A percentile compares a stretch with the other conserved stretches of the same genome.
Evolutionary conservation across 2,113 vertebrate genomes (phyloP).

Genomic region (Todiramphus saurophagus): DNA sequence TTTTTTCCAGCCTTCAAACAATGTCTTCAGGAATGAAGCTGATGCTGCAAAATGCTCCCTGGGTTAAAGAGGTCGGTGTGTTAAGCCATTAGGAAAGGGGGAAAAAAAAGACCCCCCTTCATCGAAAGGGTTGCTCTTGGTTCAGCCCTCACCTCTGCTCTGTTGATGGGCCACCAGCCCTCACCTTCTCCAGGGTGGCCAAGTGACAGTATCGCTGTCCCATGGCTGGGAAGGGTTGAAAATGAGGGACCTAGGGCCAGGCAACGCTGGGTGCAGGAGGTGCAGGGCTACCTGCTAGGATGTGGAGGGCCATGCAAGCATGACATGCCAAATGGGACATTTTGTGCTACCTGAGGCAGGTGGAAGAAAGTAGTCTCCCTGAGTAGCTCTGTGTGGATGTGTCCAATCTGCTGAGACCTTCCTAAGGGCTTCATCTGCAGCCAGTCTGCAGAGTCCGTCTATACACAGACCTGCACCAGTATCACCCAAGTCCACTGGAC

Average conservation of each 20-base stretch:
- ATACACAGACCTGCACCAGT: neutral
- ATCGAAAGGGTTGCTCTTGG: neutral
- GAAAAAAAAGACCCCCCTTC: neutral
- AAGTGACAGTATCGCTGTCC: accelerated
- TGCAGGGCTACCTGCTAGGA: neutral
- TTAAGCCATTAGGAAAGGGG: neutral
- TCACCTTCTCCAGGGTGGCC: neutral
- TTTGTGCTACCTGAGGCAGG: accelerated
- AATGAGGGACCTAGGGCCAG: neutral
- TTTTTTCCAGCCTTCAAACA: constrained; percentile 49
- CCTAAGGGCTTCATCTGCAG: neutral
- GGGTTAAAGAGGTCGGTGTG: neutral
- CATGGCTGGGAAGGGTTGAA: neutral
- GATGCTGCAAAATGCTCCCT: neutral
- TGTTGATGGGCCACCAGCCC: accelerated
- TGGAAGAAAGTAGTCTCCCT: neutral
- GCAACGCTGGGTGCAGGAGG: neutral
- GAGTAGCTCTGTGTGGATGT: neutral
- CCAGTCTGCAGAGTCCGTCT: neutral
- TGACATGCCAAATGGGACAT: accelerated
- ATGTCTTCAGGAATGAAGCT: constrained; percentile 45
- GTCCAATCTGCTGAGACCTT: neutral
- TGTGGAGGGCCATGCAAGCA: accelerated
- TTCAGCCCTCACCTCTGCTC: neutral
- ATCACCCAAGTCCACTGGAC: accelerated